These are phyloP conservation scores for Poeciliopsis presidionis DNA, from an alignment of 2,797 vertebrate species.

Conservation along the genomic window DNA sequence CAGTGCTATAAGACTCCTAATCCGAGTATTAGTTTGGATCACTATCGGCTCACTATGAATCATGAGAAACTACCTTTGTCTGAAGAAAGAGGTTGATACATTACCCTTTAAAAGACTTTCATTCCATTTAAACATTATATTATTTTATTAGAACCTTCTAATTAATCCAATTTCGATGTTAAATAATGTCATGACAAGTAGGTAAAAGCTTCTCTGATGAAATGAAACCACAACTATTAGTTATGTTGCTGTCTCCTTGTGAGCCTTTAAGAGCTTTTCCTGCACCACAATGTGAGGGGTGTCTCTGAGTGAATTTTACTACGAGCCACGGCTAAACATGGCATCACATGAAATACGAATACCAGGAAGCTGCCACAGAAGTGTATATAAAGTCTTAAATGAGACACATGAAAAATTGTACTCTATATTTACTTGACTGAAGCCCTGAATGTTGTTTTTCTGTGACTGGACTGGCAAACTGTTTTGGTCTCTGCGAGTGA, in stretches of 20 bases:
- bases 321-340: constrained; percentile 49
- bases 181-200: not conserved
- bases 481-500: not conserved
- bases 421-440: not conserved
- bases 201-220: not conserved
- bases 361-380: constrained; percentile 10
- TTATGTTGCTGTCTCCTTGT: not conserved
- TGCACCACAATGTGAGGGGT: not conserved
- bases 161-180: too few species aligned
- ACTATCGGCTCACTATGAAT: constrained; percentile 34
- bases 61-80: constrained; percentile 30
- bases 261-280: not conserved
- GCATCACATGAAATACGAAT: constrained; percentile 52
- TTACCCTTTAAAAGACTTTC: not conserved
- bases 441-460: not conserved
- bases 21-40: constrained; percentile 55
- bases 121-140: not conserved
- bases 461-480: not conserved
- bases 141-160: not conserved
- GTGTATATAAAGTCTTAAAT: not conserved
- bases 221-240: not conserved
- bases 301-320: not conserved
- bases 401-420: not conserved
- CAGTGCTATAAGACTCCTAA: constrained; percentile 58
- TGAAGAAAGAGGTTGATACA: not conserved